Conservation (phyloP, 2,888 invertebrate genomes). For the Galerucella pusilla region DNA sequence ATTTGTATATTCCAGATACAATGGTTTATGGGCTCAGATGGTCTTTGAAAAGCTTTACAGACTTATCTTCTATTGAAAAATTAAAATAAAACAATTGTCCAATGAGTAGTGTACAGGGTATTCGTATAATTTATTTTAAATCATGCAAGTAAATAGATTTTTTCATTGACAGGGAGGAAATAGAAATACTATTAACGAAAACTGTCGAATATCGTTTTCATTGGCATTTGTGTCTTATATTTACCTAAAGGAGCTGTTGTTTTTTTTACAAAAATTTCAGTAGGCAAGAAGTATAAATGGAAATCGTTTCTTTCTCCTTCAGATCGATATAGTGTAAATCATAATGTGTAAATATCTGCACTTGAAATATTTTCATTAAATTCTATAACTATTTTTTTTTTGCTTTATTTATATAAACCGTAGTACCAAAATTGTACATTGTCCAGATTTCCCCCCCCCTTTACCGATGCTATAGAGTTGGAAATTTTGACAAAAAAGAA, state of each 20-base stretch:
- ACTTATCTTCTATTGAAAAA: too few relatives aligned
- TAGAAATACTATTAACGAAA: neutral
- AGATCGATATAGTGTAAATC: conserved; percentile 11
- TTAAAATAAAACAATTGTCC: too few relatives aligned
- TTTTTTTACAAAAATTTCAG: neutral
- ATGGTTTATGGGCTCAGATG: too few relatives aligned
- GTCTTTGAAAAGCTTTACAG: too few relatives aligned
- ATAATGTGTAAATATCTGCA: conserved; percentile 26
- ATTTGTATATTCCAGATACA: too few relatives aligned
- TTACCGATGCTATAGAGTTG: too few relatives aligned
- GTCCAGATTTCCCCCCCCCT: too few relatives aligned
- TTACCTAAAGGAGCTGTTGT: neutral
- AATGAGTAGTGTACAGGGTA: conserved; percentile 22
- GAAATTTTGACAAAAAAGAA: too few relatives aligned
- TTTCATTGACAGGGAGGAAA: neutral
- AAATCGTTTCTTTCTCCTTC: conserved; percentile 18
- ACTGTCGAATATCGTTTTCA: neutral
- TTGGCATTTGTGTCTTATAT: neutral
- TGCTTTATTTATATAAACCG: conserved; percentile 9
- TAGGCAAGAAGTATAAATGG: neutral
- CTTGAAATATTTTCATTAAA: conserved; percentile 25
- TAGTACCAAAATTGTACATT: neutral
- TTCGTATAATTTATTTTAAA: neutral
- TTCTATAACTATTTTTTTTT: conserved; percentile 17
- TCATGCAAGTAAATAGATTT: neutral